Conservation (phyloP, 2,113 vertebrate species). For the Shinisaurus crocodilurus region DNA sequence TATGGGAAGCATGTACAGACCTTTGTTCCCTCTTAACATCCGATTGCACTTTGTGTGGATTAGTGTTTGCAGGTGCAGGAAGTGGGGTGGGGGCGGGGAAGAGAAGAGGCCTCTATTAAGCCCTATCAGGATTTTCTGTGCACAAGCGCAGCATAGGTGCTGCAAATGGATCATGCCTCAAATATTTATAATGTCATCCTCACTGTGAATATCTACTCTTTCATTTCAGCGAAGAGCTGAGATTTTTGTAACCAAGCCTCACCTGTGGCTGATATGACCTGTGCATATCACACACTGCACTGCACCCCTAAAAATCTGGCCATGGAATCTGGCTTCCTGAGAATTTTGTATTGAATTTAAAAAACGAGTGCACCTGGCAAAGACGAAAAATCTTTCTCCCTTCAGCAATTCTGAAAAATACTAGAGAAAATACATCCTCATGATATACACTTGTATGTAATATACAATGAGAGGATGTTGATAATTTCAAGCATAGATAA, state of each 20-base stretch:
- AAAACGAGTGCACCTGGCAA: neutral
- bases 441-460: neutral
- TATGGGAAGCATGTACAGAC: neutral
- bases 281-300: no score
- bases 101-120: no score
- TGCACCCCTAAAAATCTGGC: neutral
- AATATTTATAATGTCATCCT: no score
- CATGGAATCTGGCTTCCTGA: neutral
- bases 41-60: neutral
- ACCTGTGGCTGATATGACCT: neutral
- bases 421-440: neutral
- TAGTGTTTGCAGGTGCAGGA: neutral
- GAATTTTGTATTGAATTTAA: neutral
- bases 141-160: neutral
- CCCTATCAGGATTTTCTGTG: no score
- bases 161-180: no score
- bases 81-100: neutral
- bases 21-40: neutral
- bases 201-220: neutral
- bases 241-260: neutral
- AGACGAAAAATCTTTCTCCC: neutral
- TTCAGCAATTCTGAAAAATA: neutral
- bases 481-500: neutral
- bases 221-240: neutral
- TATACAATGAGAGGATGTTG: neutral